Evolutionary conservation across 2,888 invertebrate genomes (phyloP).

Genomic region (Atherix ibis): DNA sequence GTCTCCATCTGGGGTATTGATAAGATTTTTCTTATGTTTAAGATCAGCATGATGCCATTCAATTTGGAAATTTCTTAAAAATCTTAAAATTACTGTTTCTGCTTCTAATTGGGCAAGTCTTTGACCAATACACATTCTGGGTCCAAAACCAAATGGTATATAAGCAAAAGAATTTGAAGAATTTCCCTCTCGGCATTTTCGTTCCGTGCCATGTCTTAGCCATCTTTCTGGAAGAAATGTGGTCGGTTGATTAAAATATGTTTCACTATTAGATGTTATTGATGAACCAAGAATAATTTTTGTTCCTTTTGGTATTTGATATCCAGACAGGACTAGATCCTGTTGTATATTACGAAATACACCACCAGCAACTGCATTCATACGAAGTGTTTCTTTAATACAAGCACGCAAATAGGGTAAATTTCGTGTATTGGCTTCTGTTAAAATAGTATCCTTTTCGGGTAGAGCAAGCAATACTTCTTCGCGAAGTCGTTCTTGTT

Average conservation of each 20-base stretch:
- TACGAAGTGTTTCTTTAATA: conserved; percentile 50
- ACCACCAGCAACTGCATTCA: conserved; percentile 41
- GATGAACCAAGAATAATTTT: conserved; percentile 59
- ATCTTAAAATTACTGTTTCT: conserved; percentile 34
- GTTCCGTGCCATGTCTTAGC: conserved; percentile 24
- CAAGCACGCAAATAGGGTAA: conserved; percentile 49
- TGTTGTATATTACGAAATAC: conserved; percentile 38
- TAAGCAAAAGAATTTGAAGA: conserved; percentile 37
- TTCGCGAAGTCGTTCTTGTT: conserved; percentile 45
- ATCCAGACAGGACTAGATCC: conserved; percentile 43
- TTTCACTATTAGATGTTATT: conserved; percentile 42
- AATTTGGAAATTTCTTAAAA: conserved; percentile 22
- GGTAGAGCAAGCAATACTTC: conserved; percentile 36
- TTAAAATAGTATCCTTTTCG: conserved; percentile 24
- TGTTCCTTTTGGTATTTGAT: conserved; percentile 44
- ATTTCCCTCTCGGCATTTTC: conserved; percentile 23
- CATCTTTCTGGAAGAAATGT: conserved; percentile 54
- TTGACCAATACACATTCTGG: conserved; percentile 50
- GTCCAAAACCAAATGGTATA: conserved; percentile 52
- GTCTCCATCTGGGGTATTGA: conserved; percentile 23
- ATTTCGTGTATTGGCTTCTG: conserved; percentile 28
- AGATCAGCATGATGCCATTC: conserved; percentile 19
- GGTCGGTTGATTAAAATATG: conserved; percentile 38
- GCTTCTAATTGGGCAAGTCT: conserved; percentile 57
- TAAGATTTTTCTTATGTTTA: conserved; percentile 16